Base-by-base conservation (phyloP, 2,888 invertebrate species). In the Stenurella melanura region DNA sequence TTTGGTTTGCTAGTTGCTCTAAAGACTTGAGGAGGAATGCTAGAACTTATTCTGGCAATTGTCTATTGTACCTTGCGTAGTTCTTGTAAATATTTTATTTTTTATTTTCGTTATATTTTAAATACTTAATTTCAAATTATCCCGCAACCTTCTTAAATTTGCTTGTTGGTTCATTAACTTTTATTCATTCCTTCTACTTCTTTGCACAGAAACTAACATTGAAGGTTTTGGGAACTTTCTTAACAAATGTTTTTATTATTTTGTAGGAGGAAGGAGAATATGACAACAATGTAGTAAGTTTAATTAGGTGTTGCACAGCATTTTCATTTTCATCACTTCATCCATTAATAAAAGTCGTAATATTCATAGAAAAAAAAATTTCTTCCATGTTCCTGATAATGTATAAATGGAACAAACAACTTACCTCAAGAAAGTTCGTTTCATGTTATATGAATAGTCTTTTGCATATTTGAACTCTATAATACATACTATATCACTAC, bases 221-320 rank as follows among this genome's bases (percentile, higher is more conserved):
- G 18, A 61, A 63, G 61, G 30, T 64, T 42, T n/a, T 68, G 69
- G 50, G 30, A 34, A 34, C 34, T n/a, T 63, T 34, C 17, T 34
- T 63, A 63, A 63, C 34, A 34, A 34, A 17, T 63, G 12, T 63
- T 63, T 63, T 34, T 1, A 42, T 64, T 38, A 57, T 75, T 70
- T 57, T 57, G 34, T 69, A 57, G 69, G 69, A 38, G 12, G 58
- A 69, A n/a, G 54, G 30, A 19, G 56, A 69, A 30, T 57, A 69
- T 57, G 69, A 57, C 19, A n/a, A 19, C 18, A 17, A 54, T 68
- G 10, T 73, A n/a, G 56, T 66, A 56, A 70, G 60, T 72, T 61
- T 66, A 30, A 38, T 58, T 63, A 42, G 63, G 64, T 64, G 19
- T 73, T 57, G 18, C 57, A 60, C 5, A 60, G 9, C 9, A 34